Base-by-base conservation (phyloP, 2,113 vertebrate species). In the Dunckerocampus dactyliophorus region DNA sequence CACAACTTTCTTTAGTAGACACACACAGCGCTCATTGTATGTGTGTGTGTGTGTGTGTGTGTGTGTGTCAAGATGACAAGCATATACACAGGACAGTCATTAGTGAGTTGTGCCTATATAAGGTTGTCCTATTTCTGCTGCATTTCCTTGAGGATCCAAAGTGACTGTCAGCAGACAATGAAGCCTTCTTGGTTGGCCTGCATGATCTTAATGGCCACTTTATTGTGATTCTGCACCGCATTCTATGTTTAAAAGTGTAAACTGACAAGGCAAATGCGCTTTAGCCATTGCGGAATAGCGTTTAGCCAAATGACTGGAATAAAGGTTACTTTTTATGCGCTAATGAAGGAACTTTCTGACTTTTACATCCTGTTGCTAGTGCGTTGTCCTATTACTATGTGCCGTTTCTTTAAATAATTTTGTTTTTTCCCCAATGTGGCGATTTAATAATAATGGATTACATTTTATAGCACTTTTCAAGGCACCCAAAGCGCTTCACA, bases 111-210 rank as follows among this genome's bases (percentile, higher is more conserved):
- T 59, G 81, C 28, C 85, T 78, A 79, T 84, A 81, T 85, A 86
- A 82, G 88, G 86, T 65, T 76, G 72, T 84, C 82, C 85, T 88
- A 85, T 88, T 89, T 65, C 76, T 71, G 78, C 42, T 71, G 76
- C 68, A 71, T 76, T 81, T 81, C 68, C 84, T 80, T 65, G 56
- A 76, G 82, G 82, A 62, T 68, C 61, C 52, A 50, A 28, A 50
- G 53, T 57, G 74, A 87, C 82, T 82, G 79, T 82, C 73, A 60
- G 45, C 65, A 57, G 62, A 86, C 75, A 83, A 56, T 42, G 54
- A 21, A 42, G 37, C 13, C 31, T 13, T 55, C 21, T 8, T 47
- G 7, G 42, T 52, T 52, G 45, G 46, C 54, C 37, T 64, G 37
- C 34, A 59, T 20, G 14, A 34, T 34, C 31, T 5, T 34, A 34